These are phyloP conservation scores for Anagyrus pseudococci DNA, from an alignment of 2,888 invertebrate genomes.

Conservation along the genomic window DNA sequence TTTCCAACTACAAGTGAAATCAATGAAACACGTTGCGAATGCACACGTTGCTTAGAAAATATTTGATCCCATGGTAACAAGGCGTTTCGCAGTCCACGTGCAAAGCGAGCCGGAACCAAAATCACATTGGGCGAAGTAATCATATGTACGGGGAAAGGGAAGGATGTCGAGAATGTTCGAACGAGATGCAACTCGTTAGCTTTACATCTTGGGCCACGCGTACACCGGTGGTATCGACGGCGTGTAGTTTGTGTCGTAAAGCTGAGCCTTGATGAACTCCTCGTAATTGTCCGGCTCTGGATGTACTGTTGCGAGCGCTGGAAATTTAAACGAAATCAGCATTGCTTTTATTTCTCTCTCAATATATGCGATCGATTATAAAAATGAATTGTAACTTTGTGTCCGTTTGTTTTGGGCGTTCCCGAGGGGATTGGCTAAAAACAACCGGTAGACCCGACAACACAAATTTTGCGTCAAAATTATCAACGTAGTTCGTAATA, in stretches of 20 bases:
- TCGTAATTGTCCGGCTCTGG: slow-evolving; percentile 79
- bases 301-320: slow-evolving; percentile 78
- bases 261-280: slow-evolving; percentile 79
- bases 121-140: not conserved
- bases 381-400: too few species aligned
- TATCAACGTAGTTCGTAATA: not conserved
- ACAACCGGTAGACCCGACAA: not conserved
- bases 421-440: too few species aligned
- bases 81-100: not conserved
- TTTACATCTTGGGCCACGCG: slow-evolving; percentile 65
- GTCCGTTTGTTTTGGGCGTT: too few species aligned
- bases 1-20: too few species aligned
- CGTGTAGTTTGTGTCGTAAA: slow-evolving; percentile 77
- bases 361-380: too few species aligned
- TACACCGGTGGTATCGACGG: slow-evolving; percentile 75
- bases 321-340: slow-evolving; percentile 39
- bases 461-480: not conserved
- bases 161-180: not conserved
- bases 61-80: slow-evolving; percentile 16
- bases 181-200: too few species aligned
- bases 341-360: too few species aligned
- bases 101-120: too few species aligned
- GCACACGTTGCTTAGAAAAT: too few species aligned
- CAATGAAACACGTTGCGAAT: too few species aligned
- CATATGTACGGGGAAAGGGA: slow-evolving; percentile 2